Conservation (phyloP, 2,888 invertebrate genomes). For the Dryobotodes eremita region DNA sequence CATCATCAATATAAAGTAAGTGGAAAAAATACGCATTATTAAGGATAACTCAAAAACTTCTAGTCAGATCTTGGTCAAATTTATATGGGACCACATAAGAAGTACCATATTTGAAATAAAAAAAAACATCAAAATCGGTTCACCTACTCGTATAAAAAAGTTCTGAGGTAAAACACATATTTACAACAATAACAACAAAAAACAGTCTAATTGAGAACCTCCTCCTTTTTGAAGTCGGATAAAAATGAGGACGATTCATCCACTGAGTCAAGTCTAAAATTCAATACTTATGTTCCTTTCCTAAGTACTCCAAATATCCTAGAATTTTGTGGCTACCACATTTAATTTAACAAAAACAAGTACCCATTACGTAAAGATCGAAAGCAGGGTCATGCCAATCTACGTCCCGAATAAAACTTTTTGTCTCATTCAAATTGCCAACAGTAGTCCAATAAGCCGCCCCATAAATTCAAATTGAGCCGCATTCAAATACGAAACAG, state of each 20-base stretch:
- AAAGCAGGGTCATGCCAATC: slow-evolving; percentile 9
- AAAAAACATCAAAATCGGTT: no score
- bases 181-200: no score
- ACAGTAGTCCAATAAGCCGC: slow-evolving; percentile 28
- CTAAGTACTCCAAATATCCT: neutral
- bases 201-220: no score
- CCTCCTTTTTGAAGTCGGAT: no score
- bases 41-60: no score
- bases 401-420: slow-evolving; percentile 16
- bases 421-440: slow-evolving; percentile 28
- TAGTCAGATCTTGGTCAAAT: no score
- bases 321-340: neutral
- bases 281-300: neutral
- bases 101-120: no score
- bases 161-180: no score
- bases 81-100: no score
- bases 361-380: neutral
- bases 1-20: no score
- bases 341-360: slow-evolving; percentile 14
- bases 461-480: slow-evolving; percentile 35
- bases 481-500: slow-evolving; percentile 37
- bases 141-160: no score
- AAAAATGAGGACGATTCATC: neutral
- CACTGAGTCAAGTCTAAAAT: neutral
- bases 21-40: no score